Evolutionary conservation across 2,888 invertebrate species (phyloP).

Genomic region (Idaea biselata): DNA sequence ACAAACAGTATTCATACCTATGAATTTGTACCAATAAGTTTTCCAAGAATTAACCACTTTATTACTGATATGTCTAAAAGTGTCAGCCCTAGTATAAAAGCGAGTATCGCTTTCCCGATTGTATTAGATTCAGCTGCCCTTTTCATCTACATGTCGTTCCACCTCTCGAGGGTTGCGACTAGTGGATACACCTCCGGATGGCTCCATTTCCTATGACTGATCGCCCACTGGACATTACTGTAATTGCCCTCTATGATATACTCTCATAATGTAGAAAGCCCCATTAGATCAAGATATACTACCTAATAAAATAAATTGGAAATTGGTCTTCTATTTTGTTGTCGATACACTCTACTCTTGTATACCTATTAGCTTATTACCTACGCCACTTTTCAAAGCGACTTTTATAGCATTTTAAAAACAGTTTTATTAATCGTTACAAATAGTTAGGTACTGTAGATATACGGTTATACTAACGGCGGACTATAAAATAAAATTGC

Average conservation of each 20-base stretch:
- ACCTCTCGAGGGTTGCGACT: conserved; percentile 57
- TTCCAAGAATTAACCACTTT: background rate
- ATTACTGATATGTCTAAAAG: background rate
- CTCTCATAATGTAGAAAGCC: conserved; percentile 7
- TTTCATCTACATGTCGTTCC: conserved; percentile 79
- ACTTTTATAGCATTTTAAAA: background rate
- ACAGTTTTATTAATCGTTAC: background rate
- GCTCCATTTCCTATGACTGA: conserved; percentile 32
- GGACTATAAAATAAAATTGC: conserved; percentile 6
- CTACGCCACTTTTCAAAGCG: background rate
- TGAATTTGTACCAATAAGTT: no score
- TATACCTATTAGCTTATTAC: background rate
- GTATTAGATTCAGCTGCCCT: conserved; percentile 81
- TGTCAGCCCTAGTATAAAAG: conserved; percentile 61
- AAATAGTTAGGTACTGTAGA: background rate
- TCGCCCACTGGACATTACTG: conserved; percentile 23
- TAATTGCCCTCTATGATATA: conserved; percentile 23
- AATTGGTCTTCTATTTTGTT: background rate
- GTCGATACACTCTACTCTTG: background rate
- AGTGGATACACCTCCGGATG: conserved; percentile 55
- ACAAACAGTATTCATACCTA: no score
- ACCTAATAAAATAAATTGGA: conserved; percentile 5
- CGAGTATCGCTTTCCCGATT: conserved; percentile 77
- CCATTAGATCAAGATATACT: conserved; percentile 2
- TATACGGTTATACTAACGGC: background rate